Conservation (phyloP, 1,140 invertebrate genomes). For the Callitettix versicolor region DNA sequence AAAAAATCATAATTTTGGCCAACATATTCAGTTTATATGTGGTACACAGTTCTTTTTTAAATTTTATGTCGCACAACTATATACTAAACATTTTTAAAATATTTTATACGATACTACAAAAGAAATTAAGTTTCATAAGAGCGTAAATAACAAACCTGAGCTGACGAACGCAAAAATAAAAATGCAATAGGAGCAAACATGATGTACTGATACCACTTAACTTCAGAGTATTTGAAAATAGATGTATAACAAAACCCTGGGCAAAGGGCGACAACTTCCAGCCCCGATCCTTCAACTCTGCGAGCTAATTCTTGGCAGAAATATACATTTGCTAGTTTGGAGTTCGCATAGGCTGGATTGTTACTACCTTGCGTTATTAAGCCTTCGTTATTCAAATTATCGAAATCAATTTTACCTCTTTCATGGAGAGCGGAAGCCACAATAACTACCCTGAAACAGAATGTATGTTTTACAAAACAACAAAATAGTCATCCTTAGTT, state of each 20-base stretch:
- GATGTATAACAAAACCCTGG: slow-evolving; percentile 78
- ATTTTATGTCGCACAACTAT: no score
- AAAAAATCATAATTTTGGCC: no score
- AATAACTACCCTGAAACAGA: slow-evolving; percentile 38
- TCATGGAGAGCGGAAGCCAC: slow-evolving; percentile 45
- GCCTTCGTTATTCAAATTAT: slow-evolving; percentile 51
- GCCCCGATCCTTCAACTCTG: slow-evolving; percentile 34
- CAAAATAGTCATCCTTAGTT: no score
- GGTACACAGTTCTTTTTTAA: no score
- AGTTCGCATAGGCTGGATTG: slow-evolving; percentile 63
- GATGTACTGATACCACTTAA: slow-evolving; percentile 60
- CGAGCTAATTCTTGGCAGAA: slow-evolving; percentile 52
- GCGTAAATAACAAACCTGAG: no score
- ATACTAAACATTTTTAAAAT: no score
- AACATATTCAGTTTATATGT: no score
- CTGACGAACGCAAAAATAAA: slow-evolving; percentile 56
- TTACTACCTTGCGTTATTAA: slow-evolving; percentile 35
- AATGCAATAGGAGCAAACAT: slow-evolving; percentile 55
- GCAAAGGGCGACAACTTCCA: slow-evolving; percentile 64
- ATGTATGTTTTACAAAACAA: no score
- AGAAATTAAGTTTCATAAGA: no score
- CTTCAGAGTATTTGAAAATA: slow-evolving; percentile 52
- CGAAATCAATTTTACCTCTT: slow-evolving; percentile 58
- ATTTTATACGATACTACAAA: no score
- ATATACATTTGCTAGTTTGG: slow-evolving; percentile 66